Evolutionary conservation across 2,797 vertebrate genomes (phyloP), one percentile per base, ranked within the genome.

Genomic region (Champsocephalus esox): DNA sequence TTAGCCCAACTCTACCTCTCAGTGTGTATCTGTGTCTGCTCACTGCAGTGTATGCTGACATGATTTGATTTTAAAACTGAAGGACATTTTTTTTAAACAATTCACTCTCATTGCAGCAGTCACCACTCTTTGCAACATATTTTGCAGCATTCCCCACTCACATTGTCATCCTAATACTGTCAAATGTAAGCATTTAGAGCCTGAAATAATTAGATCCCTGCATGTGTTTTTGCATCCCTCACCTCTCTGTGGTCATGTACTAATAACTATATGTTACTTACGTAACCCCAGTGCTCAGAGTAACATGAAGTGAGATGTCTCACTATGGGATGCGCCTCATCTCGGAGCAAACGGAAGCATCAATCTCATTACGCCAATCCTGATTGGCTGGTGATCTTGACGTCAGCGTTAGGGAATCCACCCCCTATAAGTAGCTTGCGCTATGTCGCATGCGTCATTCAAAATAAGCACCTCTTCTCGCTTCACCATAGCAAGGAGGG

Each of bases 21-120:
- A 3, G 50, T 66, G 45, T 75, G 70, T 60, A 3, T 75, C 45
- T 73, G 49, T 69, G 13, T 65, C 51, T 49, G n/a, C 34, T 75
- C 24, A 11, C 61, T 51, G 65, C 66, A 58, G 71, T 59, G 66
- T 43, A 6, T 34, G 49, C 34, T 38, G 45, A 58, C 46, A 46
- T 50, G n/a, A 63, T 75, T 67, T 73, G 19, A 69, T 66, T 82
- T 72, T 54, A 76, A 66, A 73, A 75, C 50, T 2, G 17, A 38
- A 68, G 50, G 34, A 32, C 1, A 3, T 17, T n/a, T 8, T 0
- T 60, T 52, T 12, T n/a, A 12, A 51, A 74, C 19, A 55, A 61
- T 2, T 44, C 17, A 11, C 49, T 21, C 28, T 55, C 63, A 69
- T 76, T 57, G 71, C 73, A 74, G 55, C 54, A 45, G 6, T 28